These are phyloP conservation scores for Isaurus tuberculatus DNA, from an alignment of 92 coral and sea anemone genomes.

Conservation along the genomic window DNA sequence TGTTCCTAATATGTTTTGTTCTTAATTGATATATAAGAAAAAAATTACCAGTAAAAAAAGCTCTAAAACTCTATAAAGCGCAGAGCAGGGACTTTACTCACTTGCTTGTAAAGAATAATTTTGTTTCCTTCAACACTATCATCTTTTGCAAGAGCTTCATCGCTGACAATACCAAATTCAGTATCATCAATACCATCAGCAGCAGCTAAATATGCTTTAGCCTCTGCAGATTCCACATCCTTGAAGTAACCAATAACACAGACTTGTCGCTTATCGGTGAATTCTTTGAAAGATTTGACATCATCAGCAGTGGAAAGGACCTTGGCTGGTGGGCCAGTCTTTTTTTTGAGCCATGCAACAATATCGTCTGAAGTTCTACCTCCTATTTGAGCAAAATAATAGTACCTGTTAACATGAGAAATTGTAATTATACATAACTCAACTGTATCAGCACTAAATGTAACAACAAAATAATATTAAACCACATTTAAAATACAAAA, in stretches of 20 bases:
- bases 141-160: slow-evolving; percentile 84
- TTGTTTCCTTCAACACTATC: slow-evolving; percentile 84
- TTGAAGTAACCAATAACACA: slow-evolving; percentile 90
- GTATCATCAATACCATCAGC: slow-evolving; percentile 92
- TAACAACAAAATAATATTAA: too few relatives aligned
- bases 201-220: slow-evolving; percentile 86
- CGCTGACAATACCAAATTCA: slow-evolving; percentile 92
- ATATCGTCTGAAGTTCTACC: slow-evolving; percentile 90
- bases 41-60: too few relatives aligned
- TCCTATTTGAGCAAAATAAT: slow-evolving; percentile 56
- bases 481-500: too few relatives aligned
- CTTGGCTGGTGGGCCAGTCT: slow-evolving; percentile 99
- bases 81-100: too few relatives aligned
- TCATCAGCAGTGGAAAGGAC: slow-evolving; percentile 81
- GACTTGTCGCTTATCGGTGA: slow-evolving; percentile 76
- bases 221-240: slow-evolving; percentile 85
- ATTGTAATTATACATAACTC: too few relatives aligned
- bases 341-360: slow-evolving; percentile 87
- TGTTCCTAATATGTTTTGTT: too few relatives aligned
- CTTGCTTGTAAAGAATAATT: slow-evolving; percentile 94
- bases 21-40: too few relatives aligned
- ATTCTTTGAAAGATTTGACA: slow-evolving; percentile 74
- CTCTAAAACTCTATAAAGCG: too few relatives aligned
- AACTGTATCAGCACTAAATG: too few relatives aligned
- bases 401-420: not conserved